These are phyloP conservation scores for Drosophila baimaii DNA, from an alignment of 1,140 invertebrate species.

Conservation along the genomic window DNA sequence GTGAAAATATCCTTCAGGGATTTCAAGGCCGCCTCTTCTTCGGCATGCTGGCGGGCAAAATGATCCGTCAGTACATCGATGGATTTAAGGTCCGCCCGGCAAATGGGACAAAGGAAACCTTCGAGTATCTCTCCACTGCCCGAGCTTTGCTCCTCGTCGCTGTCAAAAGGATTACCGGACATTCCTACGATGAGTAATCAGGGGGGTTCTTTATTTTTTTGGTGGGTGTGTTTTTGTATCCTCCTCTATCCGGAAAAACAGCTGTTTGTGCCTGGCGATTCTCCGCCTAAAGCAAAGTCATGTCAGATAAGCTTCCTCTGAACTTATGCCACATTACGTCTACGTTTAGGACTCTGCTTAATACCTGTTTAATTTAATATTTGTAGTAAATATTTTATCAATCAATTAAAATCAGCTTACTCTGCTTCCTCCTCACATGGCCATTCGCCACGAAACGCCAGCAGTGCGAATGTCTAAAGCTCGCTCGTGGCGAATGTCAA, in stretches of 20 bases:
- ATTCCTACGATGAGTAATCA: conserved; percentile 48
- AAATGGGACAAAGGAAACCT: conserved; percentile 97
- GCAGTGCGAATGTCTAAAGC: background rate
- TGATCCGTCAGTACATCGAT: conserved; percentile 92
- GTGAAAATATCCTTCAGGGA: conserved; percentile 94
- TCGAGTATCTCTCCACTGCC: conserved; percentile 89
- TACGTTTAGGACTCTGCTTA: background rate
- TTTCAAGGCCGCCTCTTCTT: conserved; percentile 95
- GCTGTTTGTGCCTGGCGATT: no score
- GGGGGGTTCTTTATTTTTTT: conserved; percentile 14
- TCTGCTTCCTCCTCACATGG: conserved; percentile 1
- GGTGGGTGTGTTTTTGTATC: conserved; percentile 63
- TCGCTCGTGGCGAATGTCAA: conserved; percentile 16
- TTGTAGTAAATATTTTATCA: conserved; percentile 2
- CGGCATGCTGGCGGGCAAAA: conserved; percentile 94
- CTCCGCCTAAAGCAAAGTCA: background rate
- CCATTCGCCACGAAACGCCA: background rate
- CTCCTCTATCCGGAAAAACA: conserved; percentile 16
- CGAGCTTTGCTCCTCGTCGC: conserved; percentile 76
- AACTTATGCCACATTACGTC: no score
- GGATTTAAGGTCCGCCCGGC: conserved; percentile 94
- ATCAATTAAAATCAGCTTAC: conserved; percentile 7
- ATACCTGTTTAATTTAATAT: background rate
- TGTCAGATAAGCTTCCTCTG: background rate
- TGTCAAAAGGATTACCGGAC: conserved; percentile 76